Base-by-base conservation (phyloP, 2,888 invertebrate genomes). In the Andrena trimmerana region DNA sequence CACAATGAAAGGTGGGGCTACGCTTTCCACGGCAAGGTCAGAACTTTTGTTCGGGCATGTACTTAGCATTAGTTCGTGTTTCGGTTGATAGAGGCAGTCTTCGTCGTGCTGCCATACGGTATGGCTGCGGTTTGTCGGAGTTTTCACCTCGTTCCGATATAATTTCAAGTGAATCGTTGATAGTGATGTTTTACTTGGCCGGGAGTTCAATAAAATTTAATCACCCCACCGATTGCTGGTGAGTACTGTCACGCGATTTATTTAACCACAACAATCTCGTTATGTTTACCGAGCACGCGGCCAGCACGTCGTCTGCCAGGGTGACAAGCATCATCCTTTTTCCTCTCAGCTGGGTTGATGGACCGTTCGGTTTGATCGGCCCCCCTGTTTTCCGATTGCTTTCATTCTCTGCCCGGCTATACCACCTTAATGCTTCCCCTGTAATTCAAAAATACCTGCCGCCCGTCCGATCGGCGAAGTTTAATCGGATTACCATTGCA, bases 71-170 rank as follows among this genome's bases (percentile, higher is more conserved):
- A 93, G 93, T 93, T 93, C 91, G 76, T 72, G 70, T 71, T 87
- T 84, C 90, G 86, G 81, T 90, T 90, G 90, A 76, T 88, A 92
- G 93, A 91, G 93, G 93, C 92, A 92, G 93, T 92, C 86, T 87
- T 85, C 88, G 87, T 91, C 90, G 92, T 90, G 90, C 91, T 90
- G 91, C 89, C 90, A 89, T 90, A 91, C 91, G 92, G 91, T 91
- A 92, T 92, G 93, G 93, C 90, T 76, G 90, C 88, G 87, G 83
- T 86, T 80, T 77, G 86, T 89, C 88, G 83, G 84, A 84, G 85
- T 90, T 90, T 89, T 87, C 86, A 78, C 84, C 81, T 88, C 87
- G 86, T 85, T 75, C 81, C 78, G 83, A 85, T 84, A 81, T 88
- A 86, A 88, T 85, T 86, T 86, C 72, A 75, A 90, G 85, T 86